Evolutionary conservation across 2,113 vertebrate species (phyloP).

Genomic region (Falco punctatus): DNA sequence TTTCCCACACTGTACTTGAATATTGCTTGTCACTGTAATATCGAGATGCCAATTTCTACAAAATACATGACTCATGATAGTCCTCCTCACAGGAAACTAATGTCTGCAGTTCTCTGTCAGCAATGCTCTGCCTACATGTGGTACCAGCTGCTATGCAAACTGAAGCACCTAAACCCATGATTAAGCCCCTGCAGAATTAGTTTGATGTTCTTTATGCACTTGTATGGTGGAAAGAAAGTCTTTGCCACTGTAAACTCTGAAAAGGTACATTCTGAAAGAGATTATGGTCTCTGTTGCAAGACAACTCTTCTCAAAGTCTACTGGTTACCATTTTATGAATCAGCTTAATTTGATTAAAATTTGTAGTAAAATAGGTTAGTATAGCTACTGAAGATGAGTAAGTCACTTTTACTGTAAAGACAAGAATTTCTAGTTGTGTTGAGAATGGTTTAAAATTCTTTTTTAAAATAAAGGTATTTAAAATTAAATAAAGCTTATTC

Average conservation of each 20-base stretch:
- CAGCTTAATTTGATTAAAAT: background rate
- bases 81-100: background rate
- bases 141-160: background rate
- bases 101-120: background rate
- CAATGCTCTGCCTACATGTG: background rate
- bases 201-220: background rate
- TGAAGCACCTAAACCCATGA: background rate
- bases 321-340: background rate
- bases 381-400: background rate
- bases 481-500: background rate
- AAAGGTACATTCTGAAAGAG: background rate
- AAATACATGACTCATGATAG: accelerated
- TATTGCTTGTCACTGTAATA: background rate
- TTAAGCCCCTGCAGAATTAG: background rate
- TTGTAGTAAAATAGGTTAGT: background rate
- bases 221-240: background rate
- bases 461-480: background rate
- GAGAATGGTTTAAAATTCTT: background rate
- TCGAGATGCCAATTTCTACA: background rate
- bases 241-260: background rate
- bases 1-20: background rate
- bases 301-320: background rate
- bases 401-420: background rate
- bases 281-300: background rate
- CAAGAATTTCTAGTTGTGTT: background rate